Evolutionary conservation across 1,140 invertebrate species (phyloP), one percentile per base, ranked within the genome.

Genomic region (Heliconius eleuchia): DNA sequence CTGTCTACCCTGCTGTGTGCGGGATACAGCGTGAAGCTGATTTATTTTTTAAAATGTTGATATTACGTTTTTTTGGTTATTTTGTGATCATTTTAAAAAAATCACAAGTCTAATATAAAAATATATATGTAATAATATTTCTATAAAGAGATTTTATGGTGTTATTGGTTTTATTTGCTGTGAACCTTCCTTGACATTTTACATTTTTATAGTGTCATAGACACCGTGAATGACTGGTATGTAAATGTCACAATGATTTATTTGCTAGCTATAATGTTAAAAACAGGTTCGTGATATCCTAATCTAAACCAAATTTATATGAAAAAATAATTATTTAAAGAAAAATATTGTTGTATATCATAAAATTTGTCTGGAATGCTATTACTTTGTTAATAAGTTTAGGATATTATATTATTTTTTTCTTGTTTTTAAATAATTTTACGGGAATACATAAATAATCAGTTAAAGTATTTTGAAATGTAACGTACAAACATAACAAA

Each of bases 191-290:
- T 55, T 57, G 73, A 74, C 73, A 74, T 74, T 74, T 74, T 74
- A 74, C 55, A 37, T 74, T 74, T 74, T 74, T 74, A 74, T 74
- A 30, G 46, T 74, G 50, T 55, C 73, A 55, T 42, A 73, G 71
- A 73, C 23, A 73, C 42, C 72, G 72, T 16, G 72, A 23, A 73
- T 50, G 39, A 74, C 73, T 52, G 46, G 73, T 55, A 74, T 74
- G 46, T 52, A 74, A 74, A 74, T 55, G 42, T 46, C 18, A 34
- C 30, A 34, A 55, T 74, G 73, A 74, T 74, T 74, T 74, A 74
- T 74, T 57, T 34, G 4, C 34, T 1, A 74, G 60, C 73, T 74
- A 27, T 39, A 50, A 74, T 57, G 50, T 55, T 19, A n/a, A 74
- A 66, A 66, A 66, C 60, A 66, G 11, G 60, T 66, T 66, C 11